Conservation (phyloP, 2,888 invertebrate species). For the Coronaproctus castanopsis region DNA sequence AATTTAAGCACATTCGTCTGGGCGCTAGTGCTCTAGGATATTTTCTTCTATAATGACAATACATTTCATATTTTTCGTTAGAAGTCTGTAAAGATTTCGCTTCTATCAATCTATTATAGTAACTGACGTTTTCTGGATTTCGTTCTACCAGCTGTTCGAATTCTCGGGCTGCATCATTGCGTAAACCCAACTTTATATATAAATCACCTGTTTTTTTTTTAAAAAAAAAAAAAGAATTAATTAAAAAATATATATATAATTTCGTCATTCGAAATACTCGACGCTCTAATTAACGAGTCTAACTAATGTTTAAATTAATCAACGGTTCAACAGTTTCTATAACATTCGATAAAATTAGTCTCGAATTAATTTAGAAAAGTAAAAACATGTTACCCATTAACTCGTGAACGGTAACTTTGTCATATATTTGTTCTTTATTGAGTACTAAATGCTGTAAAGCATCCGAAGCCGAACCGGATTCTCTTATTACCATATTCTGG, state of each 20-base stretch:
- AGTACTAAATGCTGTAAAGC: constrained; percentile 74
- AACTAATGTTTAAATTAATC: no score
- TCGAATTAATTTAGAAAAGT: no score
- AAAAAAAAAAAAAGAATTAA: neutral
- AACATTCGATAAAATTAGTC: no score
- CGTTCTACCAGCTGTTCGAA: constrained; percentile 68
- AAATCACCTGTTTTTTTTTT: constrained; percentile 30
- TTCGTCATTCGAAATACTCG: no score
- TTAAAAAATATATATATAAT: no score
- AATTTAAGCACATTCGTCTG: constrained; percentile 67
- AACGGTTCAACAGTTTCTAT: no score
- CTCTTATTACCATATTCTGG: constrained; percentile 89
- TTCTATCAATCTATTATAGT: constrained; percentile 73
- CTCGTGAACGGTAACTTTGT: constrained; percentile 81
- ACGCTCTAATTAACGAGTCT: no score
- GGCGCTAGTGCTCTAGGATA: constrained; percentile 78
- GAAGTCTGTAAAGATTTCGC: constrained; percentile 52
- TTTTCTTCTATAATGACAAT: constrained; percentile 50
- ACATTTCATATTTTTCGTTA: constrained; percentile 60
- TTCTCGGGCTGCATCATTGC: constrained; percentile 51
- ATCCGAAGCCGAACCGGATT: constrained; percentile 68
- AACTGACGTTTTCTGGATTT: constrained; percentile 90
- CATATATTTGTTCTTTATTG: constrained; percentile 77
- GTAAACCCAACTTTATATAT: constrained; percentile 33
- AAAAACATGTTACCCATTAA: constrained; percentile 70